Conservation (phyloP, 2,113 vertebrate genomes). For the Cottus gobio region DNA sequence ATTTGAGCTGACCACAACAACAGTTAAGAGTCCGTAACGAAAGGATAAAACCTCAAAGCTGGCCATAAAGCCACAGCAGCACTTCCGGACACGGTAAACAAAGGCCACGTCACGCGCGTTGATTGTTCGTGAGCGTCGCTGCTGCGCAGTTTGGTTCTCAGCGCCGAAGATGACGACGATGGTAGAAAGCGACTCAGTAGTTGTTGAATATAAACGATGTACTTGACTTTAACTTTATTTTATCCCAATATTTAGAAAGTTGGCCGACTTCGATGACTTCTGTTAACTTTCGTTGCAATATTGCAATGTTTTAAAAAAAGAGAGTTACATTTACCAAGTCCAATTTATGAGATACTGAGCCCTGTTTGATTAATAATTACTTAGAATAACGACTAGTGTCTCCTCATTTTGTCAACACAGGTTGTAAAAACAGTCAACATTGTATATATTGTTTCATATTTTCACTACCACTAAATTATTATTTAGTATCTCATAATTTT, state of each 20-base stretch:
- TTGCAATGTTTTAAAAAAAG: too few relatives aligned
- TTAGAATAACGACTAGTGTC: not conserved
- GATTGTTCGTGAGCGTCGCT: not conserved
- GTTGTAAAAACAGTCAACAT: not conserved
- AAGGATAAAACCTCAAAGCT: not conserved
- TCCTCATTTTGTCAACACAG: not conserved
- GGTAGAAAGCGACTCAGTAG: too few relatives aligned
- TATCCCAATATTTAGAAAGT: not conserved
- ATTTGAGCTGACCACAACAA: not conserved
- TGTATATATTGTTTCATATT: not conserved
- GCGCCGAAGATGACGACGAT: not conserved
- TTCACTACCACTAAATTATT: not conserved
- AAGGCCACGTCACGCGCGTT: conserved; percentile 48
- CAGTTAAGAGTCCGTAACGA: not conserved
- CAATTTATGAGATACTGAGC: not conserved
- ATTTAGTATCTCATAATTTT: not conserved
- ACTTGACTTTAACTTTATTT: not conserved
- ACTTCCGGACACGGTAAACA: conserved; percentile 71
- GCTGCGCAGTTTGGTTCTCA: conserved; percentile 11
- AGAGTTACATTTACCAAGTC: not conserved
- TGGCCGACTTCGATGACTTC: not conserved
- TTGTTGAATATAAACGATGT: not conserved
- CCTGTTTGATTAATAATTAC: not conserved
- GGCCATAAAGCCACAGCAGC: conserved; percentile 10
- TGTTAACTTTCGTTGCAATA: not conserved